These are phyloP conservation scores for Leiothrix lutea DNA, from an alignment of 2,113 vertebrate species.

Conservation along the genomic window DNA sequence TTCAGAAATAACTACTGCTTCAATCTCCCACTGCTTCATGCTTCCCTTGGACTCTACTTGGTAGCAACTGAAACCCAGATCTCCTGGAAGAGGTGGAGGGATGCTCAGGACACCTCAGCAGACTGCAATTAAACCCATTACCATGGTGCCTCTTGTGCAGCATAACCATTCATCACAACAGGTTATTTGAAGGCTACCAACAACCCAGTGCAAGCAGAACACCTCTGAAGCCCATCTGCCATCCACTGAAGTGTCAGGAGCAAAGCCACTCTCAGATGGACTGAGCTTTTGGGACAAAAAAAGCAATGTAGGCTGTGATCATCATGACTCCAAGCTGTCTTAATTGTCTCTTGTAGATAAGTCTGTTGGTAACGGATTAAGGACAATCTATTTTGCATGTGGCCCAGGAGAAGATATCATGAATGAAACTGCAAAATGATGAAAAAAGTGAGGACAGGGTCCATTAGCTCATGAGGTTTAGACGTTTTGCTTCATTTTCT, in stretches of 20 bases:
- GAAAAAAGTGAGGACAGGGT: background rate
- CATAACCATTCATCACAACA: background rate
- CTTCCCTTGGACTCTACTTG: background rate
- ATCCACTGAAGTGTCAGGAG: background rate
- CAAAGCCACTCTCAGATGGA: background rate
- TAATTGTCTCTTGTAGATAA: background rate
- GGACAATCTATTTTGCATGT: background rate
- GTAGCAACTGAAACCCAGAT: background rate
- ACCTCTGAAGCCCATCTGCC: background rate
- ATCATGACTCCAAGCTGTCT: background rate
- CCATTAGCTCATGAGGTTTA: background rate
- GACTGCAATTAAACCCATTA: background rate
- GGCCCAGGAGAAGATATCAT: background rate
- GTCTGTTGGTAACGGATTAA: background rate
- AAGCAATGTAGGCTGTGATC: background rate
- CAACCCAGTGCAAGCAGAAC: background rate
- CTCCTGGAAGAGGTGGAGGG: background rate
- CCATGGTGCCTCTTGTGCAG: background rate
- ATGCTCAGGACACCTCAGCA: background rate
- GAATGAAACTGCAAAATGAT: background rate
- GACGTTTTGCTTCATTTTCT: background rate
- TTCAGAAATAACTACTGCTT: background rate
- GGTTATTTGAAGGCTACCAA: background rate
- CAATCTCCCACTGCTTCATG: background rate
- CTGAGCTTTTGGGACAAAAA: fast-evolving